Evolutionary conservation across 2,113 vertebrate species (phyloP).

Genomic region (Calonectris borealis): DNA sequence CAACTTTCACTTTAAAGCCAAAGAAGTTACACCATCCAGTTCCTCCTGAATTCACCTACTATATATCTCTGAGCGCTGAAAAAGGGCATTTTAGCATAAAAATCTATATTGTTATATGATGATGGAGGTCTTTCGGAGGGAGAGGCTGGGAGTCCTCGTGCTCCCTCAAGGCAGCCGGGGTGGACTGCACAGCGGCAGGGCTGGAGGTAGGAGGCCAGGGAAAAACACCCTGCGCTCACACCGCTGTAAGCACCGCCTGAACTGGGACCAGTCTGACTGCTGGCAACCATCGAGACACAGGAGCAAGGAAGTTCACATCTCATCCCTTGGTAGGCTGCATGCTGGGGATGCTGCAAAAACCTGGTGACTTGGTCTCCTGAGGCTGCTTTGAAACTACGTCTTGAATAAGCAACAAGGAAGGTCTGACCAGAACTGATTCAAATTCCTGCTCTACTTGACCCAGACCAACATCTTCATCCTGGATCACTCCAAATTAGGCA

Average conservation of each 20-base stretch:
- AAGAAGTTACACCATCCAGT: neutral
- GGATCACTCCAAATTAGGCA: neutral
- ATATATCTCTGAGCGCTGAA: neutral
- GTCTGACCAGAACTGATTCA: neutral
- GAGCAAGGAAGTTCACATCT: neutral
- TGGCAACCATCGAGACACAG: neutral
- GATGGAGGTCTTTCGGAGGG: neutral
- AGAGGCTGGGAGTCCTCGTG: too few species aligned
- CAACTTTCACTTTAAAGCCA: neutral
- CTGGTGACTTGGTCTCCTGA: neutral
- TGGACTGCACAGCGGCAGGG: neutral
- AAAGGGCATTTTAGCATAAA: neutral
- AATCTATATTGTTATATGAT: neutral
- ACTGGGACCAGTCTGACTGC: neutral
- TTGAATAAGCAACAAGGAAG: neutral
- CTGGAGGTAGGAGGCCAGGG: neutral
- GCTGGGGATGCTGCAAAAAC: neutral
- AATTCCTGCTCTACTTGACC: neutral
- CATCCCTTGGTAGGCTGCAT: accelerated
- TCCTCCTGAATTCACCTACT: neutral
- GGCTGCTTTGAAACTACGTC: neutral
- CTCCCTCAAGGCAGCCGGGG: neutral
- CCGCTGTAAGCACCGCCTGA: accelerated
- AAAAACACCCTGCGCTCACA: accelerated
- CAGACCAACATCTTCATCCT: neutral